Base-by-base conservation (phyloP, 2,113 vertebrate genomes). In the Podiceps cristatus region DNA sequence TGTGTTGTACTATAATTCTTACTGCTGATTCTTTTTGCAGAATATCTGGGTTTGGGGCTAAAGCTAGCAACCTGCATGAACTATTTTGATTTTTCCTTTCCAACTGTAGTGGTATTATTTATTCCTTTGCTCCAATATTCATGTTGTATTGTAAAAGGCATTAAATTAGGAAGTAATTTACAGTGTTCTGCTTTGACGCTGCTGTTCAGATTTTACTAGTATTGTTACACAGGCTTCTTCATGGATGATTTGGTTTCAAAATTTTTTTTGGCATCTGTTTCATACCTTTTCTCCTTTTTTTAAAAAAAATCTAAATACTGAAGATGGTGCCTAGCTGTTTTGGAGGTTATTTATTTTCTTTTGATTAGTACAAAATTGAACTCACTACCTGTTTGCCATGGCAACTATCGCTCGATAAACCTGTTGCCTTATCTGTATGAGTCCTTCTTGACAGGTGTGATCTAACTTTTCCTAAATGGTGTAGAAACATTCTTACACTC, bases 351-450 rank as follows among this genome's bases (percentile, higher is more conserved):
- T 90, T 86, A 12, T 73, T 14, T 49, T 93, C 62, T 82, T 80
- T 42, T 58, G 92, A 86, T 86, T 96, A 69, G 67, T 56, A 56
- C 24, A 93, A 84, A 96, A 58, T 71, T 67, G 72, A 92, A 87
- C 62, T 84, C 29, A 14, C n/a, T 95, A 95, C 92, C 92, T 96
- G 53, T 92, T 97, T 97, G 71, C 90, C 86, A 96, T 96, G 90
- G 96, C 81, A 98, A 97, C 94, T 47, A 31, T 93, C 89, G 97
- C 90, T 94, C 88, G 86, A 94, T 96, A 93, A 96, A 96, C 88
- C 63, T 86, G 68, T 42, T 91, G 78, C 52, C 64, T 94, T 97
- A 71, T 93, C 28, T 29, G 74, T 92, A 83, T 96, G 94, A 98
- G 81, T 97, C 94, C 97, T 33, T 90, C 79, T 71, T 93, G 88